A percentile compares a stretch with the other conserved stretches of the same genome.
Evolutionary conservation across 2,888 invertebrate genomes (phyloP).

Genomic region (Agrotis exclamationis): DNA sequence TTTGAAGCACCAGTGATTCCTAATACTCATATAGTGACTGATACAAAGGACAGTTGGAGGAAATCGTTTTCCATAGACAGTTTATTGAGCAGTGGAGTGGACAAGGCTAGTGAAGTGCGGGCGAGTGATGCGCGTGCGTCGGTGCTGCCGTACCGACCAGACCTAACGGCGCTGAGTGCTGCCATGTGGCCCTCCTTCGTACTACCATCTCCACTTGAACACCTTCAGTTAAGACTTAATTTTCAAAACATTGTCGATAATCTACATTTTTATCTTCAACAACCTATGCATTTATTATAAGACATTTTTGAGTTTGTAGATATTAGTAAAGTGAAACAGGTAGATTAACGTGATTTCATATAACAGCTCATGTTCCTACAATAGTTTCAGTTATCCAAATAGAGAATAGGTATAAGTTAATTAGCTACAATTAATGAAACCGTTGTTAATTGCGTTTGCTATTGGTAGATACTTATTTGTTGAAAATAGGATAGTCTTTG

Average conservation of each 20-base stretch:
- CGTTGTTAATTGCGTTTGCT: neutral
- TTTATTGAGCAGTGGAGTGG: conserved; percentile 94
- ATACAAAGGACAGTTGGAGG: conserved; percentile 86
- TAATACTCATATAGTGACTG: conserved; percentile 52
- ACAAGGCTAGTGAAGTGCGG: conserved; percentile 66
- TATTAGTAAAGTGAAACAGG: neutral
- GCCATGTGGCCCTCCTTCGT: conserved; percentile 74
- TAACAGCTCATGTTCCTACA: neutral
- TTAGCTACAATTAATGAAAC: neutral
- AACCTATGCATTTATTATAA: conserved; percentile 53
- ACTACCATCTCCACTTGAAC: conserved; percentile 68
- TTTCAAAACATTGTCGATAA: conserved; percentile 68
- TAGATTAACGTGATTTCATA: neutral
- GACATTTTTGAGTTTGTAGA: neutral
- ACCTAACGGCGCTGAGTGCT: conserved; percentile 73
- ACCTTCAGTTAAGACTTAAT: conserved; percentile 69
- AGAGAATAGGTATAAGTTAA: neutral
- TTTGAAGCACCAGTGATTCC: conserved; percentile 67
- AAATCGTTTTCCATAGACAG: conserved; percentile 96
- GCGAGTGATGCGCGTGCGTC: conserved; percentile 68
- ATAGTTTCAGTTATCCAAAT: neutral
- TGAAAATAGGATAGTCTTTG: too few relatives aligned
- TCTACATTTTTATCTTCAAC: conserved; percentile 60
- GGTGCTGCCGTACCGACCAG: conserved; percentile 67
- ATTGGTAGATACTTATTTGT: too few relatives aligned